Conservation (phyloP, 2,888 invertebrate species). For the Taenaris catops region DNA sequence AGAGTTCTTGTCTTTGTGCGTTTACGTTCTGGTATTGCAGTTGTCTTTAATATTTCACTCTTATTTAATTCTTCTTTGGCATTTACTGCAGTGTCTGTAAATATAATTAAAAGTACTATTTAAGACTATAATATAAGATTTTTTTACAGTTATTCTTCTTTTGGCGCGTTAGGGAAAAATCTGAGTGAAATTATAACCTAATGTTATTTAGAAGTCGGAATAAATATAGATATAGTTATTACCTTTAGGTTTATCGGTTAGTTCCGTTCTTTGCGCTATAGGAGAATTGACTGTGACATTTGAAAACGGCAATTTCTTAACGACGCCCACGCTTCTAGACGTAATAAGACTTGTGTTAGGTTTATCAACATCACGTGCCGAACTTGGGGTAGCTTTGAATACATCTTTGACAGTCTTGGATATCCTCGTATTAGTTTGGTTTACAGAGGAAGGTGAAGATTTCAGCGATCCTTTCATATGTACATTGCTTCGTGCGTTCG, state of each 20-base stretch:
- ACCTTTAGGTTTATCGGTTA: slow-evolving; percentile 20
- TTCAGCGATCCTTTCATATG: slow-evolving; percentile 54
- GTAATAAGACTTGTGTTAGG: not conserved
- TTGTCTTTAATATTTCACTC: too few species aligned
- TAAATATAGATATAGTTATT: too few species aligned
- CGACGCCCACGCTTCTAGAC: slow-evolving; percentile 24
- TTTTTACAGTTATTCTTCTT: too few species aligned
- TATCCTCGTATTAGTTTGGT: slow-evolving; percentile 30
- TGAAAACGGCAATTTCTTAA: slow-evolving; percentile 34
- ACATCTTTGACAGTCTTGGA: slow-evolving; percentile 16
- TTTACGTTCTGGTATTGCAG: slow-evolving; percentile 33
- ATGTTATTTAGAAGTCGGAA: too few species aligned
- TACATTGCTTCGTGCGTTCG: slow-evolving; percentile 28
- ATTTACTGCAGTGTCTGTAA: too few species aligned
- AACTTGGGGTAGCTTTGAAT: slow-evolving; percentile 5
- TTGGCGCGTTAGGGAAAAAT: too few species aligned
- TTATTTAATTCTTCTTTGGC: slow-evolving; percentile 10
- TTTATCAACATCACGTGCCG: slow-evolving; percentile 3
- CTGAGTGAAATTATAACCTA: too few species aligned
- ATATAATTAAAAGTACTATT: too few species aligned
- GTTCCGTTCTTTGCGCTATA: slow-evolving; percentile 35
- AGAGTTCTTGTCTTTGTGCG: slow-evolving; percentile 64
- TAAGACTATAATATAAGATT: too few species aligned
- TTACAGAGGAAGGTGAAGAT: slow-evolving; percentile 47
- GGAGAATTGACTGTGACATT: slow-evolving; percentile 62